phyloP scores from a whole-genome alignment of 2,113 vertebrate genomes.

The Micronycteris hirsuta region DNA sequence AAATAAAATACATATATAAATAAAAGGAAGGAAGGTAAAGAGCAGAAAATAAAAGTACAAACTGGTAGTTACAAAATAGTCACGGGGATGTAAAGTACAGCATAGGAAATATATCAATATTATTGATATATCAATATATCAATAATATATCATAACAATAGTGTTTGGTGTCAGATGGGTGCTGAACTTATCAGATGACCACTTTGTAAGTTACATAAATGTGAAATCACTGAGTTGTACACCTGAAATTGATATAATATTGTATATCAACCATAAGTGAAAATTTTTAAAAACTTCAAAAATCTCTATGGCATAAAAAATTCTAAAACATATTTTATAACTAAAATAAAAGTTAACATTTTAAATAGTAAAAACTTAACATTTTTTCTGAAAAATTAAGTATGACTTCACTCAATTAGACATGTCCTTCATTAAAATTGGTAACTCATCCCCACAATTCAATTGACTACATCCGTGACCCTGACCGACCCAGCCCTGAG shows the following conservation, averaged over 20 bases:
- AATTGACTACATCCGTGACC: background rate
- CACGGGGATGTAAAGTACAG: background rate
- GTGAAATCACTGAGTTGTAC: background rate
- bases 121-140: too few species aligned
- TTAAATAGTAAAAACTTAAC: background rate
- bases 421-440: background rate
- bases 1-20: background rate
- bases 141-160: background rate
- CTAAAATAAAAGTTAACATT: slow-evolving; percentile 9
- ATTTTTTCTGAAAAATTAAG: background rate
- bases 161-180: background rate
- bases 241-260: background rate
- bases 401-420: background rate
- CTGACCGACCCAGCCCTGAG: background rate
- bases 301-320: background rate
- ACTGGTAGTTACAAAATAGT: background rate
- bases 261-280: background rate
- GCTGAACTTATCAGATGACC: background rate
- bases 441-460: background rate
- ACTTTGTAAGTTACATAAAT: background rate
- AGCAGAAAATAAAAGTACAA: background rate
- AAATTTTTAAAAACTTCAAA: background rate
- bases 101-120: background rate
- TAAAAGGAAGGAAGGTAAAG: background rate
- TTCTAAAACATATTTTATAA: background rate